These are phyloP conservation scores for Deilephila porcellus DNA, from an alignment of 2,888 invertebrate species.

Conservation along the genomic window DNA sequence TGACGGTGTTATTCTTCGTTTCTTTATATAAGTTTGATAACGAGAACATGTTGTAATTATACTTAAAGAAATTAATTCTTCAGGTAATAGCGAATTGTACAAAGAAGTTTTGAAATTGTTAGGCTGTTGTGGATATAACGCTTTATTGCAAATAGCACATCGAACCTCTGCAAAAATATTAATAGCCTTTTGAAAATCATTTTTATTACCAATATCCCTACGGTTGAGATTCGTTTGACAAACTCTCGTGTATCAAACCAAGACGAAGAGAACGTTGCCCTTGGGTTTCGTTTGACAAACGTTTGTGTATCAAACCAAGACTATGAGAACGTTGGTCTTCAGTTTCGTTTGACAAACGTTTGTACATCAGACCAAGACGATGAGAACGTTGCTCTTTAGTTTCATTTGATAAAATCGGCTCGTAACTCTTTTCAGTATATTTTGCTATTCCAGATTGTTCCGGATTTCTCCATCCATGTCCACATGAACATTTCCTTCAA, in stretches of 20 bases:
- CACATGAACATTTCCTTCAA: too few relatives aligned
- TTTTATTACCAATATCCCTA: too few relatives aligned
- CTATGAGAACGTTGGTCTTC: background rate
- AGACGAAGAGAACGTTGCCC: background rate
- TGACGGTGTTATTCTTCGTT: slow-evolving; percentile 36
- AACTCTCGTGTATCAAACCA: background rate
- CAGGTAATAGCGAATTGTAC: slow-evolving; percentile 32
- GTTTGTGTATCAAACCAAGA: background rate
- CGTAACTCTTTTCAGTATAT: too few relatives aligned
- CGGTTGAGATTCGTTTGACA: too few relatives aligned
- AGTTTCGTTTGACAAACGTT: too few relatives aligned
- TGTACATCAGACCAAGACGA: background rate
- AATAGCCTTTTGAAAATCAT: background rate
- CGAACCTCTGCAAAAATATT: slow-evolving; percentile 25
- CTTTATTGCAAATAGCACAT: slow-evolving; percentile 30
- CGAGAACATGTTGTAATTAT: slow-evolving; percentile 30
- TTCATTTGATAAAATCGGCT: background rate
- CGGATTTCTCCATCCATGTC: too few relatives aligned
- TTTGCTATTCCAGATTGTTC: too few relatives aligned
- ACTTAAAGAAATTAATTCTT: slow-evolving; percentile 25
- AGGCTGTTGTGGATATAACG: slow-evolving; percentile 36
- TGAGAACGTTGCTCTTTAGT: background rate
- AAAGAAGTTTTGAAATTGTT: slow-evolving; percentile 27
- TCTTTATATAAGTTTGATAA: slow-evolving; percentile 39
- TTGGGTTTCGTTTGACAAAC: slow-evolving; percentile 10